These are phyloP conservation scores for Tychaedon coryphoeus DNA, from an alignment of 2,113 vertebrate species.

Conservation along the genomic window DNA sequence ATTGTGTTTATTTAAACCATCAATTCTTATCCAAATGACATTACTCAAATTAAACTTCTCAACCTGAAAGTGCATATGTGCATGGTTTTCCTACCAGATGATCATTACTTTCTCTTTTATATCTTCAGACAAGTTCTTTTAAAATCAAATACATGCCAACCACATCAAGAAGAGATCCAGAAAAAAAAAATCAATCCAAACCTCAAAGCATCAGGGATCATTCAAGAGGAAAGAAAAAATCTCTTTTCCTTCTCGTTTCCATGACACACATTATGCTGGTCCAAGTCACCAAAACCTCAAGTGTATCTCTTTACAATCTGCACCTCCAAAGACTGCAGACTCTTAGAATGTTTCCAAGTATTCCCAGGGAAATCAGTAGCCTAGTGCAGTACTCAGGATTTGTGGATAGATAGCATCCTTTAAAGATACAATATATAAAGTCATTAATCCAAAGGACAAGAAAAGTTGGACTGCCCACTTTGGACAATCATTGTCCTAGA, in stretches of 20 bases:
- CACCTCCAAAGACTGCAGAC: neutral
- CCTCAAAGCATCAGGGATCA: conserved; percentile 11
- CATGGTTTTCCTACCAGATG: neutral
- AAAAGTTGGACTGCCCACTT: neutral
- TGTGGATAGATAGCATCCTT: neutral
- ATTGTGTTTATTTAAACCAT: neutral
- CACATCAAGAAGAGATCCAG: neutral
- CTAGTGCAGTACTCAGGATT: neutral
- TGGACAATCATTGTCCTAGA: neutral
- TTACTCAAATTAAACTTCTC: neutral
- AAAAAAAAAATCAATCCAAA: neutral
- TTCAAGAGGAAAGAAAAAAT: neutral
- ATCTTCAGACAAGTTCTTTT: neutral
- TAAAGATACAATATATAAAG: neutral
- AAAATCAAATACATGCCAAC: neutral
- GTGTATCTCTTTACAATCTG: neutral
- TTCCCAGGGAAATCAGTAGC: neutral
- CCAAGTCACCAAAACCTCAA: conserved; percentile 15
- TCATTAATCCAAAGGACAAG: neutral
- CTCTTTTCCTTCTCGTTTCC: neutral
- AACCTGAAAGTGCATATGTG: neutral
- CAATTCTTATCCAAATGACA: neutral
- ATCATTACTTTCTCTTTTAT: neutral
- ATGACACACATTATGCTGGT: neutral
- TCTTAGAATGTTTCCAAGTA: neutral